Percentiles rank a stretch among this genome's conserved stretches.
Evolutionary conservation across 2,113 vertebrate species (phyloP).

Genomic region (Pithys albifrons): DNA sequence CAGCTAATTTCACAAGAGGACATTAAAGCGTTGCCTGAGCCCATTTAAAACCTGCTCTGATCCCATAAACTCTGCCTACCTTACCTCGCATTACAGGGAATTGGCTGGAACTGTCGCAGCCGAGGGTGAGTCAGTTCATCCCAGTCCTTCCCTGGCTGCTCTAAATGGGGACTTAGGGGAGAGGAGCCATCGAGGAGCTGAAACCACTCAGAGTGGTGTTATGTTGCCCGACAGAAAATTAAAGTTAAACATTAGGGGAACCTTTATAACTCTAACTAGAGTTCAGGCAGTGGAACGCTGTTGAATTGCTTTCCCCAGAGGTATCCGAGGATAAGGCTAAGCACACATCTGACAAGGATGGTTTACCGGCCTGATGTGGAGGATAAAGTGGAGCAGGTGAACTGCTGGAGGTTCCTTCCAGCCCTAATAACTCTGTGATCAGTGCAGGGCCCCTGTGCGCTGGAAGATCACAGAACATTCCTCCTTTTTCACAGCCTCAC

Average conservation of each 20-base stretch:
- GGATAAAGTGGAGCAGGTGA: slow-evolving; percentile 46
- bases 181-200: slow-evolving; percentile 36
- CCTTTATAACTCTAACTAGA: slow-evolving; percentile 41
- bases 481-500: not conserved
- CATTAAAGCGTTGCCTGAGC: not conserved
- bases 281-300: slow-evolving; percentile 26
- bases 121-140: not conserved
- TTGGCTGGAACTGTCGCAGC: not conserved
- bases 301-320: slow-evolving; percentile 1
- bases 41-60: not conserved
- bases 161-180: slow-evolving; percentile 9
- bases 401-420: not conserved
- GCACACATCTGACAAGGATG: slow-evolving; percentile 16
- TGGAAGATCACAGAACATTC: not conserved
- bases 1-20: not conserved
- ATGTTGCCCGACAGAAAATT: slow-evolving; percentile 50
- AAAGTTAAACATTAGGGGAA: slow-evolving; percentile 53
- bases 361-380: not conserved
- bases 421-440: not conserved
- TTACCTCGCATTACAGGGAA: not conserved
- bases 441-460: not conserved
- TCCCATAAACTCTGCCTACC: slow-evolving; percentile 51
- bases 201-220: slow-evolving; percentile 15
- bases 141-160: not conserved
- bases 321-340: slow-evolving; percentile 28